Conservation (phyloP, 1,140 invertebrate species). For the Agrypnia vestita region DNA sequence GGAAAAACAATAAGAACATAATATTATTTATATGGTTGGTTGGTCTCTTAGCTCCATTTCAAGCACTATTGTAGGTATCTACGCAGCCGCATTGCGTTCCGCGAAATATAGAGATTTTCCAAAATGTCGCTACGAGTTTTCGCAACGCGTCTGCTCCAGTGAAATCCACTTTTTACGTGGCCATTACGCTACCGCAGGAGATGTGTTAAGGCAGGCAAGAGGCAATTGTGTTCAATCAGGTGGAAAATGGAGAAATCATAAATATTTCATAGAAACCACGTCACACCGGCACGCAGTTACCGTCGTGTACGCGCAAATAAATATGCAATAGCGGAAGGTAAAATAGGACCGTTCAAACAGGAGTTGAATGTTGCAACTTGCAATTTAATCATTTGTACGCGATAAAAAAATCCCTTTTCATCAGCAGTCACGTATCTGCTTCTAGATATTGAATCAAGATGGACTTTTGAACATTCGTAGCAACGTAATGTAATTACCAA, state of each 20-base stretch:
- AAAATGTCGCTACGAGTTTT: conserved; percentile 17
- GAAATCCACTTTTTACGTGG: conserved; percentile 55
- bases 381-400: too few relatives aligned
- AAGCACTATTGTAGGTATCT: neutral
- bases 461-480: too few relatives aligned
- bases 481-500: too few relatives aligned
- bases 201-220: conserved; percentile 55
- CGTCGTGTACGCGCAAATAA: neutral
- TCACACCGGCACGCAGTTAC: conserved; percentile 43
- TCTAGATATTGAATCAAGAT: too few relatives aligned
- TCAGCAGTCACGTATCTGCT: too few relatives aligned
- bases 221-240: conserved; percentile 59
- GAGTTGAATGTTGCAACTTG: too few relatives aligned
- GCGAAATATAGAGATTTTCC: conserved; percentile 14
- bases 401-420: too few relatives aligned
- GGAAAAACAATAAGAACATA: too few relatives aligned
- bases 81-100: neutral
- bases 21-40: too few relatives aligned
- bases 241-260: conserved; percentile 61
- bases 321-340: neutral
- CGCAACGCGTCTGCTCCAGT: conserved; percentile 37
- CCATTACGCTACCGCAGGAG: conserved; percentile 55
- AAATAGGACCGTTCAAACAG: neutral
- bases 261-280: conserved; percentile 52
- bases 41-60: neutral